Evolutionary conservation across 2,797 vertebrate species (phyloP).

Genomic region (Serranus cabrilla): DNA sequence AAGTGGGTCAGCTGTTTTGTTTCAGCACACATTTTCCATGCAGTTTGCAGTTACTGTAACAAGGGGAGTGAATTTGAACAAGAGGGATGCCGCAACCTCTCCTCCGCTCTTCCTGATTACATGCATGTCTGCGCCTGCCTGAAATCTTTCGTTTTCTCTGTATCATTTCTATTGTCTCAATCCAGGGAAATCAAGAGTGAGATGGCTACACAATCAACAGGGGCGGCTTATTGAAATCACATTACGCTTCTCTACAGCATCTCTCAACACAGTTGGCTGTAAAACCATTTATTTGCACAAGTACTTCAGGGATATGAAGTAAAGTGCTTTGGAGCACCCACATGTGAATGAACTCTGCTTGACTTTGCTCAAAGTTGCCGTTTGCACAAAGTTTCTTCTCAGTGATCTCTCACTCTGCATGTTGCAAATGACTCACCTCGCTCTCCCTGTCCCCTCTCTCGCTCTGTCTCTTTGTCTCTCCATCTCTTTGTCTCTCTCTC

Average conservation of each 20-base stretch:
- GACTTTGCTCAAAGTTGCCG: conserved; percentile 77
- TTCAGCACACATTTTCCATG: conserved; percentile 42
- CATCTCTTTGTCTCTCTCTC: conserved; percentile 19
- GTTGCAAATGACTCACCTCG: conserved; percentile 72
- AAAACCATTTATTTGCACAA: conserved; percentile 58
- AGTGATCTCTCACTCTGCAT: conserved; percentile 73
- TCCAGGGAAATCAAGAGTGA: conserved; percentile 46
- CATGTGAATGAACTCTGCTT: conserved; percentile 71
- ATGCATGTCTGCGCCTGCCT: conserved; percentile 19
- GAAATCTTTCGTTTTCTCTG: conserved; percentile 21
- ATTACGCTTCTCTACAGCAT: conserved; percentile 34
- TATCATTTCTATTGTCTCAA: conserved; percentile 41
- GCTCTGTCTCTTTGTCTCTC: conserved; percentile 40
- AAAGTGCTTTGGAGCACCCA: conserved; percentile 54
- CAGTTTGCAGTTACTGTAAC: conserved; percentile 45
- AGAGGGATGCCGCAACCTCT: conserved; percentile 22
- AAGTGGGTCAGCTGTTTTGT: conserved; percentile 55
- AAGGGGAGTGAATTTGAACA: conserved; percentile 30
- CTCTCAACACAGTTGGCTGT: conserved; percentile 46
- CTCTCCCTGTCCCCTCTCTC: conserved; percentile 32
- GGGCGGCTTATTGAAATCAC: conserved; percentile 49
- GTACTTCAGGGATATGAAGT: conserved; percentile 55
- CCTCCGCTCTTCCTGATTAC: conserved; percentile 35
- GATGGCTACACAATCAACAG: conserved; percentile 43
- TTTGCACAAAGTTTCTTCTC: conserved; percentile 70